phyloP scores from a whole-genome alignment of 2,888 invertebrate species.

The Tipula vernalis region DNA sequence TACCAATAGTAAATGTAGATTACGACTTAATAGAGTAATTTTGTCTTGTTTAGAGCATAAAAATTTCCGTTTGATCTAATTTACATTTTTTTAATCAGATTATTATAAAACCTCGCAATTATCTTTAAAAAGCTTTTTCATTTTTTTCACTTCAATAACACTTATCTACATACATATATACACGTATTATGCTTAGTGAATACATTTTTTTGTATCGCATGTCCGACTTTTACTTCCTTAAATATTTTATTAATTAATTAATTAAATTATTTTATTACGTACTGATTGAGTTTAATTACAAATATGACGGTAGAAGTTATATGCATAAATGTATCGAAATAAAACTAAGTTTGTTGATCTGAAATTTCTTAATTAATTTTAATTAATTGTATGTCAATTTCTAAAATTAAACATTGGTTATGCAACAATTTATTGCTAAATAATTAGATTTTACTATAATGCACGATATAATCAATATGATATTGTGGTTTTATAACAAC shows the following conservation, averaged over 20 bases:
- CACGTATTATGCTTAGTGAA: not conserved
- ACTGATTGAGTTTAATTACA: not conserved
- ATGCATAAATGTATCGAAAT: not conserved
- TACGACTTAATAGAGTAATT: not conserved
- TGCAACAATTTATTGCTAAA: not conserved
- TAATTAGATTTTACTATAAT: not conserved
- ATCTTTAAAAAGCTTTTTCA: not conserved
- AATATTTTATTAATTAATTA: not conserved
- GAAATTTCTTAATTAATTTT: not conserved
- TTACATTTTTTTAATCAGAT: not conserved
- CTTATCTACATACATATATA: not conserved
- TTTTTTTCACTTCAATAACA: not conserved
- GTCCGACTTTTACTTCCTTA: constrained; percentile 4
- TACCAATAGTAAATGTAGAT: not conserved
- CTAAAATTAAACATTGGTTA: not conserved
- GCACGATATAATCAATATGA: not conserved
- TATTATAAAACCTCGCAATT: not conserved
- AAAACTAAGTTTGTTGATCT: not conserved
- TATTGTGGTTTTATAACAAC: not conserved
- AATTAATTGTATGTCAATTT: not conserved
- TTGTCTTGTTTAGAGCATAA: not conserved
- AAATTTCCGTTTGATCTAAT: not conserved
- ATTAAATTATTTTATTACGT: not conserved
- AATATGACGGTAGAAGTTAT: not conserved
- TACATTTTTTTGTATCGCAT: not conserved